Base-by-base conservation (phyloP, 1,140 invertebrate species). In the Ceratoteleas bidentatus region DNA sequence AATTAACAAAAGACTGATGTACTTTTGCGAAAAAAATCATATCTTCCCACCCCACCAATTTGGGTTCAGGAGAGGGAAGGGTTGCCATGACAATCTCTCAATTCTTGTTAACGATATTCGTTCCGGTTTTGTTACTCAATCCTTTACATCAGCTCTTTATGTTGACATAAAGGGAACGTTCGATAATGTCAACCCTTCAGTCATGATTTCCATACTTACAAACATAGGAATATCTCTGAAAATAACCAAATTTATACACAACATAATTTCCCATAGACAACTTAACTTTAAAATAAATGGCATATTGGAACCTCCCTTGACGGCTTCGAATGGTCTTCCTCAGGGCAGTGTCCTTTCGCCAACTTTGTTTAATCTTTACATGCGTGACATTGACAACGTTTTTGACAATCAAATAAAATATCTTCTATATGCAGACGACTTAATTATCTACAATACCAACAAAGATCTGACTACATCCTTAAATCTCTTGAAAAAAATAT, bases 151-250 rank as follows among this genome's bases (percentile, higher is more conserved):
- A 8, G 49, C 75, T 0, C 6, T 64, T 1, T 80, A 64, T 24
- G 10, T 80, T 2, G 66, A 72, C 34, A 52, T 80, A 15, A 61
- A 80, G 13, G 68, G 52, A 6, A 68, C 76, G 0, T 80, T 60
- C 24, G 68, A 80, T 16, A 73, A 60, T 32, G 68, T 80, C 10
- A 58, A 72, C 32, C 60, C 61, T 0, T 33, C 43, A 1, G 9
- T 66, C 0, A 0, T 73, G 3, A 11, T 43, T 9, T 3, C 13
- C 5, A 60, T 56, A 0, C n/a, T 79, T 5, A 13, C 36, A 0
- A 36, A 45, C 33, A 45, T 52, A 32, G 66, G 68, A 6, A 49
- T 68, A n/a, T n/a, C 58, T 0, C 10, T 33, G 2, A 50, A 66
- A 45, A 54, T 49, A 8, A 34, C 52, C 0, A 64, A 56, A 16